Conservation (phyloP, 2,797 vertebrate genomes). For the Urocyon cinereoargenteus region DNA sequence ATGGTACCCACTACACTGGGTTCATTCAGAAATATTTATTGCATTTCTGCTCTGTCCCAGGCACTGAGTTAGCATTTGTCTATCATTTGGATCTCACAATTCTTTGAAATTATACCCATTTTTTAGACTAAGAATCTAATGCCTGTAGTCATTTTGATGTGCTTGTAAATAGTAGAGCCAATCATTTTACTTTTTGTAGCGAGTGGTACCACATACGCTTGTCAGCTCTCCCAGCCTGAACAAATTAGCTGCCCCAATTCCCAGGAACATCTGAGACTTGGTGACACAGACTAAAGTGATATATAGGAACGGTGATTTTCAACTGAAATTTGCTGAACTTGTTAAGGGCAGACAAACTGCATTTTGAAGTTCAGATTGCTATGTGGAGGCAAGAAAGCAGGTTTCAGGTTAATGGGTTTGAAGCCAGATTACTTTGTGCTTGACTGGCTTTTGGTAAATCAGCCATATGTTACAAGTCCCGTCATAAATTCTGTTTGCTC, state of each 20-base stretch:
- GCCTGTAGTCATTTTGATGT: not conserved
- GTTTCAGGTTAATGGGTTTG: constrained; percentile 68
- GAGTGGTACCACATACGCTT: not conserved
- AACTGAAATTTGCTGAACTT: constrained; percentile 65
- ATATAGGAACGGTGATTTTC: constrained; percentile 34
- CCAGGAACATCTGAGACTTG: not conserved
- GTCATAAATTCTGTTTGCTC: constrained; percentile 37
- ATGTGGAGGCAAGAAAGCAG: constrained; percentile 51
- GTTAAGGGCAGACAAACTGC: constrained; percentile 61
- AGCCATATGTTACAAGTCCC: not conserved
- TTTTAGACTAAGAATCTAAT: not conserved
- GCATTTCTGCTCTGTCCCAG: not conserved
- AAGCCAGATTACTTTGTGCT: constrained; percentile 56
- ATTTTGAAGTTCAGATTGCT: constrained; percentile 50
- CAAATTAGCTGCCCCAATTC: not conserved
- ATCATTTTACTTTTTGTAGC: not conserved
- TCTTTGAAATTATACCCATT: constrained; percentile 19
- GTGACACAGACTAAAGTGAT: not conserved
- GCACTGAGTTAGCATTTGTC: not conserved
- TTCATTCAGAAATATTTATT: not conserved
- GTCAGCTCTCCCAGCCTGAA: not conserved
- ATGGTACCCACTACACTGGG: not conserved
- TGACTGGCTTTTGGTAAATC: constrained; percentile 32
- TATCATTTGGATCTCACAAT: not conserved
- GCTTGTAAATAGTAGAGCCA: not conserved